These are phyloP conservation scores for Frankliniella intonsa DNA, from an alignment of 2,888 invertebrate genomes.

Conservation along the genomic window DNA sequence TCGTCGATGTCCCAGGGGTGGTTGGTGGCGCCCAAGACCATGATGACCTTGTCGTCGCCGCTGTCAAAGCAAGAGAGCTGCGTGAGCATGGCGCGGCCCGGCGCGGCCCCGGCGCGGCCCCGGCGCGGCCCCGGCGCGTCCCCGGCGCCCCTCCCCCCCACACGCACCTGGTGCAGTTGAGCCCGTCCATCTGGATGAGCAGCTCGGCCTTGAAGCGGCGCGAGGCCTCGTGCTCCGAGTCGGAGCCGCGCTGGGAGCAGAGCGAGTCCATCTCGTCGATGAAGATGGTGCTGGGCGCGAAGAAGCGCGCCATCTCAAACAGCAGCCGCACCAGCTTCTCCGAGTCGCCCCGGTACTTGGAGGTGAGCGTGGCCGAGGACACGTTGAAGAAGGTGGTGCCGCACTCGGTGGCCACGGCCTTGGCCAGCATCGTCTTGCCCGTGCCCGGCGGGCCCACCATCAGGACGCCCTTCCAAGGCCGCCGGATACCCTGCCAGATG, in stretches of 20 bases:
- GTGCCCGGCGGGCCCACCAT: conserved; percentile 68
- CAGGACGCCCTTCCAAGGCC: conserved; percentile 74
- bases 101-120: too few relatives aligned
- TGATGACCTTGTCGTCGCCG: conserved; percentile 57
- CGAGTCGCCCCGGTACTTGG: conserved; percentile 86
- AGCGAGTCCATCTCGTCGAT: conserved; percentile 87
- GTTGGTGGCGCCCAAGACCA: conserved; percentile 87
- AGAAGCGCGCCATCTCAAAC: conserved; percentile 84
- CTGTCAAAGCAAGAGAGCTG: neutral
- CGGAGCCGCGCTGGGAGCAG: conserved; percentile 74
- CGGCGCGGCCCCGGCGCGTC: too few relatives aligned
- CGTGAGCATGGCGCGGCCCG: neutral
- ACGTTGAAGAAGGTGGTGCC: conserved; percentile 85
- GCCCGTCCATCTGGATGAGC: conserved; percentile 86
- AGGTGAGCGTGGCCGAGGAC: conserved; percentile 78
- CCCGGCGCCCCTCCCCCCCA: neutral
- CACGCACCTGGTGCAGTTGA: conserved; percentile 58
- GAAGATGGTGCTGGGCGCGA: conserved; percentile 86
- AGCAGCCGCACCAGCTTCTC: conserved; percentile 80
- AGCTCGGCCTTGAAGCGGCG: conserved; percentile 80
- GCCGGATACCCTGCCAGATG: conserved; percentile 60
- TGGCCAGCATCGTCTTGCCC: conserved; percentile 75
- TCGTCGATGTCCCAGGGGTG: conserved; percentile 91
- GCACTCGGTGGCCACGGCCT: conserved; percentile 86
- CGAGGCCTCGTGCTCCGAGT: conserved; percentile 84